phyloP scores from a whole-genome alignment of 2,888 invertebrate species.

The Syrista parreyssii region DNA sequence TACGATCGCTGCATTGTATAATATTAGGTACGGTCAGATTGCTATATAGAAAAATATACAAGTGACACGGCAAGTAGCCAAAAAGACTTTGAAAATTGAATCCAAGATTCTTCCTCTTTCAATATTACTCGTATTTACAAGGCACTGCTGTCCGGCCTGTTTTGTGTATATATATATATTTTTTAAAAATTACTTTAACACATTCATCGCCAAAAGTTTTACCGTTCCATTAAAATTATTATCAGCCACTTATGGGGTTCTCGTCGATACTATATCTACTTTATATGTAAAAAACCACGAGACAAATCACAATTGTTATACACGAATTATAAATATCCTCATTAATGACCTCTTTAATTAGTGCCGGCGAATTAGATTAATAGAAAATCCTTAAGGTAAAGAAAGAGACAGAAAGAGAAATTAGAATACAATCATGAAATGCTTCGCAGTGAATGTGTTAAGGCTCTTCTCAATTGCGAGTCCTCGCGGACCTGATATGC shows the following conservation, averaged over 20 bases:
- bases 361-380: not conserved
- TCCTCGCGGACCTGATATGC: not conserved
- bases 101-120: not conserved
- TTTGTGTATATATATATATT: not conserved
- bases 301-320: not conserved
- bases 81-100: not conserved
- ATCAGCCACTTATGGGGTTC: not conserved
- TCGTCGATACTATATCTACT: not conserved
- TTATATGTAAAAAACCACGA: not conserved
- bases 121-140: not conserved
- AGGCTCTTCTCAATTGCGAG: not conserved
- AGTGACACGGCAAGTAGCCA: not conserved
- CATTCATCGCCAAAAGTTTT: not conserved
- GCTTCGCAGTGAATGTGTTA: not conserved
- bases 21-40: not conserved
- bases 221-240: not conserved
- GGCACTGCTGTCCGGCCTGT: not conserved
- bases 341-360: not conserved
- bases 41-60: not conserved
- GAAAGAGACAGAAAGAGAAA: not conserved
- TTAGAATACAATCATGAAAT: not conserved
- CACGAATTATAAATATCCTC: not conserved
- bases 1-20: not conserved
- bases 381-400: not conserved
- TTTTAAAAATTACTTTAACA: constrained; percentile 8